Percentiles rank a stretch among this genome's conserved stretches.
Conservation (phyloP, 2,113 vertebrate species). For the Polypterus senegalus region DNA sequence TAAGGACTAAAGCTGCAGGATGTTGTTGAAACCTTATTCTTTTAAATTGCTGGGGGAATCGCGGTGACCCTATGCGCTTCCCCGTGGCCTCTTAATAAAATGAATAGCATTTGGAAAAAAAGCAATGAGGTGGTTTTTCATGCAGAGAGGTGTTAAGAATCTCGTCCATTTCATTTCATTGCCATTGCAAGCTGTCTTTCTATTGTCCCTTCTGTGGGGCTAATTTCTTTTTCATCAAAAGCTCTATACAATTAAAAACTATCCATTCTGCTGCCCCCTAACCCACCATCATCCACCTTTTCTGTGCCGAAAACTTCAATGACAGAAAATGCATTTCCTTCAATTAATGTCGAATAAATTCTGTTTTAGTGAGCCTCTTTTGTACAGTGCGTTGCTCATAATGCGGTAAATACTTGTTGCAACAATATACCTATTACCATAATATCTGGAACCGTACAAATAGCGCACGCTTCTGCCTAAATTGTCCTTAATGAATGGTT, state of each 20-base stretch:
- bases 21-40: not conserved
- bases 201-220: constrained; percentile 66
- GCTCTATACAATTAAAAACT: constrained; percentile 63
- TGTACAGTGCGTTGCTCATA: constrained; percentile 17
- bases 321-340: constrained; percentile 58
- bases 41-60: constrained; percentile 30
- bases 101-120: constrained; percentile 54
- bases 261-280: constrained; percentile 60
- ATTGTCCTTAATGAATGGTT: constrained; percentile 51
- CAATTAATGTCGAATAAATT: constrained; percentile 67
- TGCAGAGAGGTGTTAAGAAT: constrained; percentile 69
- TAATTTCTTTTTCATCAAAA: constrained; percentile 73
- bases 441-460: constrained; percentile 10
- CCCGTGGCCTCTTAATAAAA: constrained; percentile 51
- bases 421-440: constrained; percentile 8
- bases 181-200: constrained; percentile 61
- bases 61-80: constrained; percentile 48
- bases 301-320: constrained; percentile 58
- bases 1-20: not conserved
- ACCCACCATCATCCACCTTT: constrained; percentile 22
- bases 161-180: constrained; percentile 63
- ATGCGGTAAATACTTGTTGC: constrained; percentile 8
- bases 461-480: constrained; percentile 43
- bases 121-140: constrained; percentile 62
- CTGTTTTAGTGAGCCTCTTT: constrained; percentile 48